A percentile compares a stretch with the other conserved stretches of the same genome.
Conservation (phyloP, 2,113 vertebrate species). For the Limnothrissa miodon region DNA sequence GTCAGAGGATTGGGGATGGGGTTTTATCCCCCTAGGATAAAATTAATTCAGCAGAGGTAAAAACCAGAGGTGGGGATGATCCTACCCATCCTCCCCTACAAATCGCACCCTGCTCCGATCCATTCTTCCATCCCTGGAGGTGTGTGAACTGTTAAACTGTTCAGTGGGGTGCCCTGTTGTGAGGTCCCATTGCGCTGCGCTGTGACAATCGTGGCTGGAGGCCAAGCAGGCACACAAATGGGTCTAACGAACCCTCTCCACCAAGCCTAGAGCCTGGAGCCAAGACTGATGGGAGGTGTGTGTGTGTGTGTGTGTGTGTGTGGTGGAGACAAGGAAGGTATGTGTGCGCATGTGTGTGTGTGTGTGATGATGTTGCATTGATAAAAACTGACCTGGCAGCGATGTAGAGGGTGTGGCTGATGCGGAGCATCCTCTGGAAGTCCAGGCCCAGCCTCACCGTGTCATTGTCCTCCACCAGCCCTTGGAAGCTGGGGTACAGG, state of each 20-base stretch:
- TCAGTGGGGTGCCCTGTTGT: too few species aligned
- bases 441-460: conserved; percentile 81
- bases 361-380: neutral
- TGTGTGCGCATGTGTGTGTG: neutral
- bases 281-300: neutral
- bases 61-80: too few species aligned
- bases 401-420: conserved; percentile 86
- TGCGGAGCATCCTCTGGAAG: conserved; percentile 87
- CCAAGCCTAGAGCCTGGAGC: neutral
- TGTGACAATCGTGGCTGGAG: neutral
- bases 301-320: neutral
- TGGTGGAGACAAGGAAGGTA: neutral
- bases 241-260: neutral
- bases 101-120: too few species aligned
- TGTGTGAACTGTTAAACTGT: too few species aligned
- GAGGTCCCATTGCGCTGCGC: too few species aligned
- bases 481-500: conserved; percentile 80
- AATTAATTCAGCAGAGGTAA: too few species aligned
- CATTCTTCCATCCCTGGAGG: too few species aligned
- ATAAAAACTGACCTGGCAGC: conserved; percentile 81
- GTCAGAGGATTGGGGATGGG: too few species aligned
- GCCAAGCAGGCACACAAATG: neutral
- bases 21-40: too few species aligned
- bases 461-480: conserved; percentile 81
- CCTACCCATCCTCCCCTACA: too few species aligned